Base-by-base conservation (phyloP, 2,797 vertebrate species). In the Typhlichthys eigenmanni region DNA sequence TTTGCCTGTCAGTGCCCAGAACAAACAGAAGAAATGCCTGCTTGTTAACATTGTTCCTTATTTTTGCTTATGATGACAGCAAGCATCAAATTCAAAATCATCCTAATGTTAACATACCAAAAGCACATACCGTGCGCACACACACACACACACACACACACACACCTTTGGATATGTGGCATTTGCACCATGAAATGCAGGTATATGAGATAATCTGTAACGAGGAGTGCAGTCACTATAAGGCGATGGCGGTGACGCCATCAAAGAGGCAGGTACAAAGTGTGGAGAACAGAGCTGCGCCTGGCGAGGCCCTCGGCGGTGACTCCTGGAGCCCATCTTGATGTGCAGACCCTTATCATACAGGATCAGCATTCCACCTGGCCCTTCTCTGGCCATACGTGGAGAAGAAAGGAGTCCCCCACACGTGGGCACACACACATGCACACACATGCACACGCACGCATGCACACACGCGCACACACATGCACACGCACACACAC, bases 391-490 rank as follows among this genome's bases (percentile, higher is more conserved):
- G 78, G 86, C 81, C 85, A 87, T 90, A 91, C 62, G 85, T 77
- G 71, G 87, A 90, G 86, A 89, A 92, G 79, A 92, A 91, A 92
- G 73, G 77, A 87, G 63, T 86, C 85, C 70, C 85, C 88, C 69
- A 82, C 46, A 62, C 50, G 64, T 17, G 16, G 16, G 16, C 66
- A 63, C 56, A 66, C 46, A 62, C 50, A 66, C 68, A 55, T 64
- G 48, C 58, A 45, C 51, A 58, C 14, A 58, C 64, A 66, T 46
- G 32, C 53, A 54, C 29, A 68, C 7, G 55, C 48, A 29, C 13
- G 47, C 61, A 51, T 17, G 16, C 47, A 66, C 45, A 52, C 50
- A 61, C 12, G 4, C n/a, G 47, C 29, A 43, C 5, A 38, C 13
- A 52, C n/a, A 61, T 47, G 50, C 9, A 58, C 32, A 4, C 11